Evolutionary conservation across 2,888 invertebrate species (phyloP), one percentile per base, ranked within the genome.

Genomic region (Eupithecia pulchellata): DNA sequence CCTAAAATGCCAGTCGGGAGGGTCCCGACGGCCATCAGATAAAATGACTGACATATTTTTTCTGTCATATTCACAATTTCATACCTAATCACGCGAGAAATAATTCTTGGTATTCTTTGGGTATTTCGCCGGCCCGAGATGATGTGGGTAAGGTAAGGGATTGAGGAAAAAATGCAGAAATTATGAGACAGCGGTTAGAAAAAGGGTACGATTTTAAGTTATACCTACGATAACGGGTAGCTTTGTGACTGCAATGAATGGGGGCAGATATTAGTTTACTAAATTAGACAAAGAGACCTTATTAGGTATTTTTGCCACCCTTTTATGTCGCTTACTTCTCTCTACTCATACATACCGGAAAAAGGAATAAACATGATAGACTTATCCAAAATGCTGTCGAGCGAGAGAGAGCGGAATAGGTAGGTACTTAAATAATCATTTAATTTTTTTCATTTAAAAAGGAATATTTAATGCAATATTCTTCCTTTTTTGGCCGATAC

Each of bases 31-130:
- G 66, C 66, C 66, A 66, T 55, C 74, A 71, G 69, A 73, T 67
- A 77, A 69, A 61, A 69, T 70, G 74, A 77, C 72, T 71, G 75
- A 76, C 73, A 75, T 77, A 77, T 77, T 76, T 74, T 72, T 66
- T 69, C 70, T 74, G 77, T 75, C 77, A 77, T 75, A 72, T 77
- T 76, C 75, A 76, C 77, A 73, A 75, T 77, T 73, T 76, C 66
- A 61, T 71, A 75, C 72, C 71, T 72, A 76, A 77, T 74, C 76
- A 75, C 69, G 62, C 32, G 72, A 73, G 72, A 77, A 77, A 76
- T 69, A 68, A 73, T 72, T 69, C 64, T 25, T 42, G 71, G 69
- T 64, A 13, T 61, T 60, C 71, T 69, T 63, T 25, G 55, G 71
- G 69, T 64, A 13, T 61, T 60, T 60, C 30, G 30, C 32, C 55